phyloP scores from a whole-genome alignment of 2,888 invertebrate genomes.

The Falcaria lacertinaria region DNA sequence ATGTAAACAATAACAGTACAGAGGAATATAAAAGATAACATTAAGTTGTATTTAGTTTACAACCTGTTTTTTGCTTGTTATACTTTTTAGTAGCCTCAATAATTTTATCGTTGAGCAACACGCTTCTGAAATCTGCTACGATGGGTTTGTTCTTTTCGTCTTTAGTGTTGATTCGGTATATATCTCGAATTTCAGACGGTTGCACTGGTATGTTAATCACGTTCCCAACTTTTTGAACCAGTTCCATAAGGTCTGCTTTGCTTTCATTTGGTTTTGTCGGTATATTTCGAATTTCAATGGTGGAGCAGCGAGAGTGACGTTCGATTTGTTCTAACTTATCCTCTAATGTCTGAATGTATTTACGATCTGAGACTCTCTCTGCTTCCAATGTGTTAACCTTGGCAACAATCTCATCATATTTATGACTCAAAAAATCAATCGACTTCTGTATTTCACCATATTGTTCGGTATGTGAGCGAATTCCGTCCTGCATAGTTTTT shows the following conservation, averaged over 20 bases:
- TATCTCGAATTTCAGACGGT: slow-evolving; percentile 2
- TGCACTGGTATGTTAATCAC: neutral
- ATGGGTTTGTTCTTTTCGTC: slow-evolving; percentile 1
- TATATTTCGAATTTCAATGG: slow-evolving; percentile 3
- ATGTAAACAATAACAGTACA: neutral
- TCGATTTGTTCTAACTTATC: neutral
- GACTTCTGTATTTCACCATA: slow-evolving; percentile 1
- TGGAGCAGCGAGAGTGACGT: neutral
- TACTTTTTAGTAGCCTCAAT: neutral
- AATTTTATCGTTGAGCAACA: slow-evolving; percentile 1
- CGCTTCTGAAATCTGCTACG: slow-evolving; percentile 4
- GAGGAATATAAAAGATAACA: neutral
- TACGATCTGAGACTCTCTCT: neutral
- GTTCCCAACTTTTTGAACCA: neutral
- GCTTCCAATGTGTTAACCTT: neutral
- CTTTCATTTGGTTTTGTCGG: slow-evolving; percentile 1
- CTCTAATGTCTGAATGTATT: slow-evolving; percentile 1
- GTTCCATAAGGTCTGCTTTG: neutral
- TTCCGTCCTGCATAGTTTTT: neutral
- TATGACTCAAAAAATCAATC: neutral
- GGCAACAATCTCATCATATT: slow-evolving; percentile 1
- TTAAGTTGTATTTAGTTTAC: neutral
- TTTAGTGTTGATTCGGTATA: slow-evolving; percentile 4
- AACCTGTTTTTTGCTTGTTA: slow-evolving; percentile 1
- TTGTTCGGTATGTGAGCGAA: neutral